Evolutionary conservation across 2,888 invertebrate species (phyloP), one percentile per base, ranked within the genome.

Genomic region (Rotaria magnacalcarata): DNA sequence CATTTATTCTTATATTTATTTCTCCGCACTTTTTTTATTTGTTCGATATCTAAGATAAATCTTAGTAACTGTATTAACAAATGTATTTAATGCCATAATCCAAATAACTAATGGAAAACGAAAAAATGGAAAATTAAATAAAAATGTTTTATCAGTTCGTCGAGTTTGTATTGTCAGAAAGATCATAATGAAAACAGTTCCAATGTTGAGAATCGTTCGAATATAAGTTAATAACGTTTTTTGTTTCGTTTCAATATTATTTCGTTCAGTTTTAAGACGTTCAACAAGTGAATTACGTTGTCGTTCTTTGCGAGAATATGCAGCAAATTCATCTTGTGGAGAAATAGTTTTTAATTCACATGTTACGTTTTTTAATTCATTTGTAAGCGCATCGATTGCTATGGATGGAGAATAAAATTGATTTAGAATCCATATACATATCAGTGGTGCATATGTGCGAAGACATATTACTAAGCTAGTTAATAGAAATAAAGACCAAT

Each of bases 101-200:
- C 67, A 67, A 7, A 67, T 19, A 34, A 67, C n/a, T 67, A 67
- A 41, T 19, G 67, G 67, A 34, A 67, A 67, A 19, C 67, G 67
- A 41, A 67, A 67, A 34, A 67, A 67, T 34, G 67, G 34, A 67
- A 34, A 67, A 67, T 67, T 34, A 67, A 67, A 67, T 67, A 67
- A 67, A 7, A 34, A 34, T 5, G 34, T 19, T 34, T 19, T 16
- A 19, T 67, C 67, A 34, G 34, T 16, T 67, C 67, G 67, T 14
- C 19, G 34, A 67, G 19, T 19, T 34, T 34, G 16, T 27, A 67
- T 6, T 41, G 67, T 67, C 34, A 67, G 34, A 6, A 67, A 6
- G 34, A 67, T 67, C 67, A 67, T 67, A 34, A 67, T 67, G 16
- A 67, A 67, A 34, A 67, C 67, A 34, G 19, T 14, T 41, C 34